phyloP scores from a whole-genome alignment of 2,888 invertebrate genomes.

The Himalopsyche kuldschensis region DNA sequence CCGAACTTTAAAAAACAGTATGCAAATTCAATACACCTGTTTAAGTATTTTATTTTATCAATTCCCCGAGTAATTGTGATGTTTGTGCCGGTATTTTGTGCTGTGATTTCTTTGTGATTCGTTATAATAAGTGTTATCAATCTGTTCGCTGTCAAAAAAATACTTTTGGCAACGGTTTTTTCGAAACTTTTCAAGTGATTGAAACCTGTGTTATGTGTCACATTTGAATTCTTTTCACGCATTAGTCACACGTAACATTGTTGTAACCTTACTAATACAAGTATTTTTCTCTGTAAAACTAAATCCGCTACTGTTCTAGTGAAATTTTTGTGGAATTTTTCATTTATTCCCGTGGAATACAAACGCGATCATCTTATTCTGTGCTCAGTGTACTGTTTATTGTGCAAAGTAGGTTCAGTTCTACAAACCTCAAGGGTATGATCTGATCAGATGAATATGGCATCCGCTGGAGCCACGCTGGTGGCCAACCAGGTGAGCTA shows the following conservation, averaged over 20 bases:
- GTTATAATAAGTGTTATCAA: background rate
- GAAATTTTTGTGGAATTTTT: background rate
- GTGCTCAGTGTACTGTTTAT: background rate
- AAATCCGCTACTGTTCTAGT: background rate
- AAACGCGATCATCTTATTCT: background rate
- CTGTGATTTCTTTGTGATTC: background rate
- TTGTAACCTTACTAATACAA: background rate
- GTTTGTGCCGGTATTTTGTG: background rate
- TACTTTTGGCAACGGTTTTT: background rate
- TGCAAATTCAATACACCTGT: background rate
- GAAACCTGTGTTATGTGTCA: background rate
- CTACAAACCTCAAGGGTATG: background rate
- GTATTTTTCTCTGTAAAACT: background rate
- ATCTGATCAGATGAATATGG: slow-evolving; percentile 20
- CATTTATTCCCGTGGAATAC: background rate
- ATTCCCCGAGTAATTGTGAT: background rate
- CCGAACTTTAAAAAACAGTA: background rate
- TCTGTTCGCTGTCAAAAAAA: background rate
- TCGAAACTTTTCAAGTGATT: background rate
- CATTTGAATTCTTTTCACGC: background rate
- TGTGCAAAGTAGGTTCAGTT: background rate
- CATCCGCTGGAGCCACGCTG: slow-evolving; percentile 28
- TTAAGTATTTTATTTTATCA: background rate
- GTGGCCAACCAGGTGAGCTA: slow-evolving; percentile 33
- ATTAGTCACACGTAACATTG: background rate